phyloP scores from a whole-genome alignment of 2,797 vertebrate species.

The Pterois miles region DNA sequence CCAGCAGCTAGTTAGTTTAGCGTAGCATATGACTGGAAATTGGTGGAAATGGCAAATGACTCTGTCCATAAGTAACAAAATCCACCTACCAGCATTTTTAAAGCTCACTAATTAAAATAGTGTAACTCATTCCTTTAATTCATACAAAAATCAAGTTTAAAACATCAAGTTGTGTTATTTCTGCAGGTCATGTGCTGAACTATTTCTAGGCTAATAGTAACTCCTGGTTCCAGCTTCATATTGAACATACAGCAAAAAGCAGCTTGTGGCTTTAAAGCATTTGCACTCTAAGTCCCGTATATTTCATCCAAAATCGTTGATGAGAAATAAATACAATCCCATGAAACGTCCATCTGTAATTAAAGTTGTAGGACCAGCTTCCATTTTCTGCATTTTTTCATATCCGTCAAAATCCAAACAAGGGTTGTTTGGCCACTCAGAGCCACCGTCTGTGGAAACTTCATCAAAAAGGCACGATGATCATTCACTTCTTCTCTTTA shows the following conservation, averaged over 20 bases:
- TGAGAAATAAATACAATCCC: no score
- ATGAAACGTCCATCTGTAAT: no score
- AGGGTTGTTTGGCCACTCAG: no score
- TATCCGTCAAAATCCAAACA: no score
- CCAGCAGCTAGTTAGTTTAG: not conserved
- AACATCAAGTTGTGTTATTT: not conserved
- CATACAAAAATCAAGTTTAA: not conserved
- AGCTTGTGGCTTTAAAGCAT: not conserved
- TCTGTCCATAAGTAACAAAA: not conserved
- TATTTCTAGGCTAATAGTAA: not conserved
- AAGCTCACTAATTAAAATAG: not conserved
- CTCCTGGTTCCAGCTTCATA: not conserved
- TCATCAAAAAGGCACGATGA: no score
- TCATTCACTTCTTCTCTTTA: no score
- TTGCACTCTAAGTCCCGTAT: no score
- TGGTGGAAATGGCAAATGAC: not conserved
- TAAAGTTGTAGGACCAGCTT: no score
- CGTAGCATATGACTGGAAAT: not conserved
- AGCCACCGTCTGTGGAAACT: no score
- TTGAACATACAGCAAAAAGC: not conserved
- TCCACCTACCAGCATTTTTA: no score
- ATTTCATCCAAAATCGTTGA: no score
- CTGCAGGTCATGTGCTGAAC: not conserved
- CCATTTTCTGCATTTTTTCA: no score
- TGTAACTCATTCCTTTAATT: not conserved